phyloP scores from a whole-genome alignment of 2,113 vertebrate genomes.

The Callionymus lyra region DNA sequence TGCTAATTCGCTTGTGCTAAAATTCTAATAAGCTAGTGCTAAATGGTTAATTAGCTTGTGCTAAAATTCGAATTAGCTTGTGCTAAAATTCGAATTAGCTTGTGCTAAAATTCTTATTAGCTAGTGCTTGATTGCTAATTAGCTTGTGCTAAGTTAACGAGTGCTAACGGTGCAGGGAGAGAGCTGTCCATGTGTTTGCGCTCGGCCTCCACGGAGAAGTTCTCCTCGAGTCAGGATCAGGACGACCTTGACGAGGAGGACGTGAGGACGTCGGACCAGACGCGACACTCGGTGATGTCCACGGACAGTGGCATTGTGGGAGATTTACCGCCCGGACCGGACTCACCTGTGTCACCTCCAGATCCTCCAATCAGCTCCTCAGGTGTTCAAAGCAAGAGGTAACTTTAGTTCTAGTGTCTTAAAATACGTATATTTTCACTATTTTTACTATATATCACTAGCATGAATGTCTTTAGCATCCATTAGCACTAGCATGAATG shows the following conservation, averaged over 20 bases:
- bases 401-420: neutral
- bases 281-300: constrained; percentile 78
- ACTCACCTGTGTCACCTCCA: constrained; percentile 17
- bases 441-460: too few species aligned
- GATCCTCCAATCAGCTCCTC: constrained; percentile 9
- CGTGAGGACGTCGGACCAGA: constrained; percentile 50
- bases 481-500: too few species aligned
- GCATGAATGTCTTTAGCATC: too few species aligned
- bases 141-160: too few species aligned
- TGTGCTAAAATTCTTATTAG: too few species aligned
- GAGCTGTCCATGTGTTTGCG: constrained; percentile 76
- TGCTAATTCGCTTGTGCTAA: too few species aligned
- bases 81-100: too few species aligned
- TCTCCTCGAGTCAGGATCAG: constrained; percentile 59
- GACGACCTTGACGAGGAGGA: constrained; percentile 67
- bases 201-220: constrained; percentile 56
- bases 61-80: too few species aligned
- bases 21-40: too few species aligned
- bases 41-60: too few species aligned
- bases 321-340: constrained; percentile 64
- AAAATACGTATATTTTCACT: too few species aligned
- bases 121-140: too few species aligned
- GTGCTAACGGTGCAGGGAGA: constrained; percentile 72
- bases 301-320: constrained; percentile 87
- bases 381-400: constrained; percentile 28